Percentiles rank a stretch among this genome's conserved stretches.
phyloP scores from a whole-genome alignment of 53 echinoderm and acorn worm genomes.

The Astropecten irregularis region DNA sequence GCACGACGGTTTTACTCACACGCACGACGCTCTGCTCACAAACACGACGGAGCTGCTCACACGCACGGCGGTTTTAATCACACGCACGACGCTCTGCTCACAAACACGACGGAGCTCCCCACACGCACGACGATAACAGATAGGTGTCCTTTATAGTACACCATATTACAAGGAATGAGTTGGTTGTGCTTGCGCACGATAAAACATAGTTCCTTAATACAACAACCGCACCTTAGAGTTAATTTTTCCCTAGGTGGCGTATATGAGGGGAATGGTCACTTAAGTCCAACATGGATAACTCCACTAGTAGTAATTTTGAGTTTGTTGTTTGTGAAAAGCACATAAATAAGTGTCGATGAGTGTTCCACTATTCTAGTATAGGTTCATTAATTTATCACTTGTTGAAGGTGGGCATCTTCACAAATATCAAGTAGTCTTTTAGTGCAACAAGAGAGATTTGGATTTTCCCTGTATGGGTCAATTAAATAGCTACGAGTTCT shows the following conservation, averaged over 20 bases:
- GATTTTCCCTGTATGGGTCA: neutral
- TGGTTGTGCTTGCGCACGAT: too few relatives aligned
- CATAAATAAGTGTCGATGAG: neutral
- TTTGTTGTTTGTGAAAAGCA: neutral
- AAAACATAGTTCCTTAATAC: too few relatives aligned
- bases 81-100: too few relatives aligned
- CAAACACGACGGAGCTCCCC: too few relatives aligned
- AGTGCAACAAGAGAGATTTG: neutral
- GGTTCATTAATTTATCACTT: slow-evolving; percentile 1
- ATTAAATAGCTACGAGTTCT: neutral
- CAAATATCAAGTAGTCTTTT: neutral
- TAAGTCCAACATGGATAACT: slow-evolving; percentile 2
- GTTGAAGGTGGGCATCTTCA: neutral
- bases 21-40: too few relatives aligned
- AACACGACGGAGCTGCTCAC: too few relatives aligned
- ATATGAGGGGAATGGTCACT: slow-evolving; percentile 10
- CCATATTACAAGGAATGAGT: too few relatives aligned
- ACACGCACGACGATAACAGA: too few relatives aligned
- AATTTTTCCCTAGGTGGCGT: neutral
- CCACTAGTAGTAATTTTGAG: neutral
- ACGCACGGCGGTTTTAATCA: too few relatives aligned
- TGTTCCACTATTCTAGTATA: neutral
- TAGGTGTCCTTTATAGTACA: too few relatives aligned
- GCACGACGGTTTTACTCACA: too few relatives aligned
- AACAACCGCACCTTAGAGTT: neutral